phyloP scores from a whole-genome alignment of 2,797 vertebrate species.

The Galago senegalensis region DNA sequence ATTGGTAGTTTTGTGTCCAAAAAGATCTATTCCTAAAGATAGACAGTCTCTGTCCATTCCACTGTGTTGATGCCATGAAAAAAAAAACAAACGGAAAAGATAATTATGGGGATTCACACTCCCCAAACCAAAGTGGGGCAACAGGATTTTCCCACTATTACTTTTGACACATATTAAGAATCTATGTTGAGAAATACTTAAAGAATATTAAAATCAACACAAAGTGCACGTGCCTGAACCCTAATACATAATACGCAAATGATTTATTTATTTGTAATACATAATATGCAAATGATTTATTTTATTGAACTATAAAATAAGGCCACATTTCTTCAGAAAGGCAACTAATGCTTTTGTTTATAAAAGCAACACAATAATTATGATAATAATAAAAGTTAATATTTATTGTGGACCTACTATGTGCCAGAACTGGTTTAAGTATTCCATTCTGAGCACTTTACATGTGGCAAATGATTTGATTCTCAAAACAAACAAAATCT shows the following conservation, averaged over 20 bases:
- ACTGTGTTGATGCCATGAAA: background rate
- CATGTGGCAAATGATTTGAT: background rate
- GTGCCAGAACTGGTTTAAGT: background rate
- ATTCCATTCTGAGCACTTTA: background rate
- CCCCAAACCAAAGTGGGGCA: background rate
- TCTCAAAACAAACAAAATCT: background rate
- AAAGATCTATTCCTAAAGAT: background rate
- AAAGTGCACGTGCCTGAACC: background rate
- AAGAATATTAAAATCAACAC: slow-evolving; percentile 34
- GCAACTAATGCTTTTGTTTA: background rate
- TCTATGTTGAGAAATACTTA: background rate
- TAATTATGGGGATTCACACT: background rate
- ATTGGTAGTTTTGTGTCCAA: background rate
- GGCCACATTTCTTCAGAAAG: background rate
- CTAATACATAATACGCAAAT: background rate
- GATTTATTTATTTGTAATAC: background rate
- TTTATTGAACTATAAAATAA: background rate
- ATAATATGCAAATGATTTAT: background rate
- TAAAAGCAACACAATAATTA: background rate
- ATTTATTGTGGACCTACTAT: background rate
- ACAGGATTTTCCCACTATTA: background rate
- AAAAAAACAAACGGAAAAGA: background rate
- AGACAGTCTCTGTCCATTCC: background rate
- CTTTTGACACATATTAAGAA: background rate
- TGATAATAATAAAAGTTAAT: background rate